Percentiles rank a stretch among this genome's conserved stretches.
Evolutionary conservation across 2,888 invertebrate species (phyloP).

Genomic region (Hymenopus coronatus): DNA sequence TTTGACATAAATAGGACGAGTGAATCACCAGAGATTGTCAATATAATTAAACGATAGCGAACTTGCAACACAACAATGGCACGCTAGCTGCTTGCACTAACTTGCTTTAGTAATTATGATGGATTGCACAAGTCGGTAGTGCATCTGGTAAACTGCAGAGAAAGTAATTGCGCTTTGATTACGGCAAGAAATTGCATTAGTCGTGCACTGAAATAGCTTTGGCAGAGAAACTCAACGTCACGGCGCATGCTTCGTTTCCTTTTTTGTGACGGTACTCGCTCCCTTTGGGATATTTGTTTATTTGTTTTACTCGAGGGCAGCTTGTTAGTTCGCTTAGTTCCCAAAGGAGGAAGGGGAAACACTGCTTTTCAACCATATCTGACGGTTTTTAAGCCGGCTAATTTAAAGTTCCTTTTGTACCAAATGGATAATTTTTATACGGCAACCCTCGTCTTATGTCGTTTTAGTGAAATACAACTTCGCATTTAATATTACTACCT

Average conservation of each 20-base stretch:
- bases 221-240: background rate
- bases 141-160: background rate
- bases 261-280: background rate
- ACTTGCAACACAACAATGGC: no score
- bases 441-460: no score
- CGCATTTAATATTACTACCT: no score
- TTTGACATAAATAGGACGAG: no score
- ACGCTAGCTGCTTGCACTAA: no score
- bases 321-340: background rate
- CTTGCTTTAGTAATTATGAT: background rate
- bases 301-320: background rate
- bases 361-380: background rate
- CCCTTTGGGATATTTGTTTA: background rate
- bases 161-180: background rate
- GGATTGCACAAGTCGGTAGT: background rate
- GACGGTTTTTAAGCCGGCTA: background rate
- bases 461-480: no score
- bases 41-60: no score
- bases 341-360: background rate
- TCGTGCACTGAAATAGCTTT: background rate
- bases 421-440: no score
- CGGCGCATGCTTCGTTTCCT: background rate
- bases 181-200: background rate
- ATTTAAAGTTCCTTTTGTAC: no score
- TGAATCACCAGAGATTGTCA: no score